A percentile compares a stretch with the other conserved stretches of the same genome.
phyloP scores from a whole-genome alignment of 1,140 invertebrate genomes.

The Zaprionus taronus region DNA sequence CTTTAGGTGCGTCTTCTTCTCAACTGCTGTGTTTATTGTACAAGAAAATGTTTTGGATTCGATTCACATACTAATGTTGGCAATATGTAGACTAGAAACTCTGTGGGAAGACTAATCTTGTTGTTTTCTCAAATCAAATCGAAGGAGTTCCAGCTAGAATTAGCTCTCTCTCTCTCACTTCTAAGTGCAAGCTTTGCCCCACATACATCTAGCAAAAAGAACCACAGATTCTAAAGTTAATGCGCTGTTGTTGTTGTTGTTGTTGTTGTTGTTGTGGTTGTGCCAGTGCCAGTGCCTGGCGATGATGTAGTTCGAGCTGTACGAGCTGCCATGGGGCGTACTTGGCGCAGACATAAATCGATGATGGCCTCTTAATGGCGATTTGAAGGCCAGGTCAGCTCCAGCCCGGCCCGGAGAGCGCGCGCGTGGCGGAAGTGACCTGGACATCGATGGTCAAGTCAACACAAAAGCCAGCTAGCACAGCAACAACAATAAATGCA shows the following conservation, averaged over 20 bases:
- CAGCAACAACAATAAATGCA: constrained; percentile 7
- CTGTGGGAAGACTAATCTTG: too few species aligned
- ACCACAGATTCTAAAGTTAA: constrained; percentile 1
- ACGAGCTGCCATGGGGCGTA: constrained; percentile 39
- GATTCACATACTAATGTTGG: too few species aligned
- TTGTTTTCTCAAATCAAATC: too few species aligned
- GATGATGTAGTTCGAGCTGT: constrained; percentile 60
- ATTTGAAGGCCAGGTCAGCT: constrained; percentile 69
- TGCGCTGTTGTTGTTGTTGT: neutral
- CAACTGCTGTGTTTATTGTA: neutral
- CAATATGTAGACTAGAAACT: too few species aligned
- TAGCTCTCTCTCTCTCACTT: too few species aligned
- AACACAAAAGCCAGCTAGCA: constrained; percentile 11
- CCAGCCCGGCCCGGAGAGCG: constrained; percentile 22
- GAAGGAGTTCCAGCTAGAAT: too few species aligned
- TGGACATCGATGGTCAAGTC: constrained; percentile 49
- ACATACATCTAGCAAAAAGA: neutral
- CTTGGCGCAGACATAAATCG: constrained; percentile 62
- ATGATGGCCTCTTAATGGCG: constrained; percentile 73
- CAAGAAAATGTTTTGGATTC: neutral
- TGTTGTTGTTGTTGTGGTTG: constrained; percentile 13
- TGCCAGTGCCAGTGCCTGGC: constrained; percentile 24
- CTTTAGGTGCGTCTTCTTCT: neutral
- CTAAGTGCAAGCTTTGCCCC: too few species aligned
- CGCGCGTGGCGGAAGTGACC: constrained; percentile 72